phyloP scores from a whole-genome alignment of 92 coral and sea anemone species.

The Epizoanthus scotinus region DNA sequence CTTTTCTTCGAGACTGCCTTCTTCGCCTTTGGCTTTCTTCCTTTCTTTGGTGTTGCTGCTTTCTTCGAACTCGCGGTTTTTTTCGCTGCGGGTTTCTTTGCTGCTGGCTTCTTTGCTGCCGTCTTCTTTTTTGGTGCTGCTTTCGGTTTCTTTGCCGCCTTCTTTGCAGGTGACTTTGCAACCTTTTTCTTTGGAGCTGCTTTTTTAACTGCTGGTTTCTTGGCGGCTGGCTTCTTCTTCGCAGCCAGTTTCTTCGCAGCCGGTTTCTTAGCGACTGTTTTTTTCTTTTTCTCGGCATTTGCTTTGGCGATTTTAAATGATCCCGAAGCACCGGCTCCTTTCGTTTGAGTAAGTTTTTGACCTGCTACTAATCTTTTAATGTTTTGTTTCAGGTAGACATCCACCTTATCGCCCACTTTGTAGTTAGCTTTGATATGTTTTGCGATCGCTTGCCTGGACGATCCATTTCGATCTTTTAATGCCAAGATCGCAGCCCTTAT shows the following conservation, averaged over 20 bases:
- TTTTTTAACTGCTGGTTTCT: constrained; percentile 58
- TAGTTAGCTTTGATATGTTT: constrained; percentile 75
- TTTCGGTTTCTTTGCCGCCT: constrained; percentile 34
- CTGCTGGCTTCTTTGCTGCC: constrained; percentile 45
- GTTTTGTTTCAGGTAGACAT: constrained; percentile 59
- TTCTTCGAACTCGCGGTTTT: constrained; percentile 27
- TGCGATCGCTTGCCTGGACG: constrained; percentile 85
- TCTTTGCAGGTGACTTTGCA: not conserved
- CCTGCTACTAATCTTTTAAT: constrained; percentile 59
- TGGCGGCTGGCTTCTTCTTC: constrained; percentile 45
- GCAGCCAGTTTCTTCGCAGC: constrained; percentile 52
- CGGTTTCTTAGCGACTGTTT: constrained; percentile 53
- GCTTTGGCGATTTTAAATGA: constrained; percentile 80
- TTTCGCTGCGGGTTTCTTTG: constrained; percentile 49
- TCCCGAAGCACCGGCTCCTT: constrained; percentile 95
- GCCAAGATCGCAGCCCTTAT: constrained; percentile 66
- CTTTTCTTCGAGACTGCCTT: constrained; percentile 42
- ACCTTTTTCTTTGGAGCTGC: constrained; percentile 43
- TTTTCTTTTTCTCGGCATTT: constrained; percentile 21
- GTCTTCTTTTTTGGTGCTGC: not conserved
- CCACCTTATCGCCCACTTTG: constrained; percentile 69
- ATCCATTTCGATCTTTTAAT: constrained; percentile 86
- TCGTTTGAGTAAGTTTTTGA: constrained; percentile 61
- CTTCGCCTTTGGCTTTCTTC: constrained; percentile 52
- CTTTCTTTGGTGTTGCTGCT: constrained; percentile 55